These are phyloP conservation scores for Balaeniceps rex DNA, from an alignment of 2,113 vertebrate genomes.

Conservation along the genomic window DNA sequence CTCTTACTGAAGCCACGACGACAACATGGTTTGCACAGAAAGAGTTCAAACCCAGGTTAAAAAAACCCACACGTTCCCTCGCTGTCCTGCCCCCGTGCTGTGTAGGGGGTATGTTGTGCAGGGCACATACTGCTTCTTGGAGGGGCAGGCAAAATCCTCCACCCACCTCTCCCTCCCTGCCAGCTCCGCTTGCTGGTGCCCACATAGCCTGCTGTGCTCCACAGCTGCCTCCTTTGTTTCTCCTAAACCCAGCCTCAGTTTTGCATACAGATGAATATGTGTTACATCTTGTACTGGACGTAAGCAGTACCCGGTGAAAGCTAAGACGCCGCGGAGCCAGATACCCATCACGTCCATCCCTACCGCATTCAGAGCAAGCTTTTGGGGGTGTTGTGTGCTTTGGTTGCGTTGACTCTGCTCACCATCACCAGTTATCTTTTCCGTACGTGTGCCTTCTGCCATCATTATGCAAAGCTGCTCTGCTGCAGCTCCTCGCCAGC, in stretches of 20 bases:
- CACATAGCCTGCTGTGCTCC: background rate
- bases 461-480: background rate
- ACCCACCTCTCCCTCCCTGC: background rate
- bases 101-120: background rate
- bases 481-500: background rate
- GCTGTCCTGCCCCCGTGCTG: background rate
- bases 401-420: background rate
- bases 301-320: background rate
- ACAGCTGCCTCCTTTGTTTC: conserved; percentile 1
- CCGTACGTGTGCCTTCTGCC: background rate
- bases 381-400: background rate
- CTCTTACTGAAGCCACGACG: background rate
- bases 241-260: background rate
- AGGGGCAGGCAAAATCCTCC: background rate
- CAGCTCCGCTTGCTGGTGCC: background rate
- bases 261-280: background rate
- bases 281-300: background rate
- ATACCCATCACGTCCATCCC: background rate
- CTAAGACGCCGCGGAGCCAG: accelerated
- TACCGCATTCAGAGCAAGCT: accelerated
- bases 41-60: background rate
- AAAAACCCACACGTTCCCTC: accelerated
- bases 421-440: background rate
- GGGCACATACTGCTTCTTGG: background rate
- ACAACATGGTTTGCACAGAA: background rate